Evolutionary conservation across 2,888 invertebrate species (phyloP), one percentile per base, ranked within the genome.

Genomic region (Ectemnius continuus): DNA sequence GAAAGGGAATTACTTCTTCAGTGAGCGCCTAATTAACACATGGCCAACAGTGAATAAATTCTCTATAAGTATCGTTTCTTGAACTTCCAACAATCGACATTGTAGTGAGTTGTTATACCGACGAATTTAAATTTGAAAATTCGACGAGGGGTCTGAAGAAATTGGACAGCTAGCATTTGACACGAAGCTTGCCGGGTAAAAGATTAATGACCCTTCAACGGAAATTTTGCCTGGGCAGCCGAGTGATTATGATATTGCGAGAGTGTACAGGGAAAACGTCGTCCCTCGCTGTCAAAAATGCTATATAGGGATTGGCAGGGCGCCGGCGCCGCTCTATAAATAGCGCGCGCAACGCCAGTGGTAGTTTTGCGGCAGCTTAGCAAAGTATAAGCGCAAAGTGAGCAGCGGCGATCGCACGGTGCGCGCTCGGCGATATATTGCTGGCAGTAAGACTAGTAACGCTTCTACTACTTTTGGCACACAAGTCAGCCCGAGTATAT

Each of bases 271-370:
- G 16, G 52, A 16, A 52, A 52, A 14, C 36, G 36, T 36, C 13
- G 16, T 52, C 0, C 2, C 61, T 36, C 16, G 23, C 45, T 72
- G 67, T 72, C 57, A 78, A 79, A 78, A 79, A 73, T 76, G 83
- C 81, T 84, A 82, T 81, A 83, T 78, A 84, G 78, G 78, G 78
- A 79, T 84, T 81, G 84, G 81, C 81, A 84, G 74, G 68, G 86
- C 86, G 86, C 86, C 86, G 86, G 85, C 86, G 86, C 84, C 76
- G 82, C 57, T 84, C 85, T 84, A 86, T 85, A 86, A 86, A 86
- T 86, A 86, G 79, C 75, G 63, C 45, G 61, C 70, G 73, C 73
- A 70, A 78, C 80, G 83, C 77, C 75, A 76, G 67, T 64, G 68
- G 70, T 61, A 65, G 65, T 58, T 36, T 74, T 67, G 76, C 71